These are phyloP conservation scores for Chanos chanos DNA, from an alignment of 2,797 vertebrate genomes.

Conservation along the genomic window DNA sequence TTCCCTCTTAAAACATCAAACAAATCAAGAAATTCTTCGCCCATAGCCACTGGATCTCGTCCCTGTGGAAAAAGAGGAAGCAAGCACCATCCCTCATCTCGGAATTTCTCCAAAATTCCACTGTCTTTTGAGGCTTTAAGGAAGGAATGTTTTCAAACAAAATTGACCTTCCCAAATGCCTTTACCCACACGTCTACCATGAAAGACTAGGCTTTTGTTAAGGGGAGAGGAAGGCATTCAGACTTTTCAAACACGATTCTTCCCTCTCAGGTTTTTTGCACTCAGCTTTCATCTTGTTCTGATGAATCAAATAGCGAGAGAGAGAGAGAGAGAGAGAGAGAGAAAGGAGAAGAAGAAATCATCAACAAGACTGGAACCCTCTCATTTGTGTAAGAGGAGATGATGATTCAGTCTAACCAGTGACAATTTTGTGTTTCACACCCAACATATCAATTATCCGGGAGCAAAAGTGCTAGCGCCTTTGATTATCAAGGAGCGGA, in stretches of 20 bases:
- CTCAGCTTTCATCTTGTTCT: slow-evolving; percentile 20
- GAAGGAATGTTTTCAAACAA: slow-evolving; percentile 65
- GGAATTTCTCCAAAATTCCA: slow-evolving; percentile 24
- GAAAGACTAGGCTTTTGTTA: slow-evolving; percentile 53
- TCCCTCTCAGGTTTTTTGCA: slow-evolving; percentile 20
- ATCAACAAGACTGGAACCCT: slow-evolving; percentile 40
- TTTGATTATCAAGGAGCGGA: slow-evolving; percentile 47
- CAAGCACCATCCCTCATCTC: slow-evolving; percentile 18
- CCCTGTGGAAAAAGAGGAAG: slow-evolving; percentile 7
- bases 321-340: too few relatives aligned
- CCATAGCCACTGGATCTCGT: neutral
- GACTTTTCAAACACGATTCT: slow-evolving; percentile 26
- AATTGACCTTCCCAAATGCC: slow-evolving; percentile 61
- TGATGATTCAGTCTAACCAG: slow-evolving; percentile 39
- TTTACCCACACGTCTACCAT: slow-evolving; percentile 52
- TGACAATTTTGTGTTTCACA: slow-evolving; percentile 47
- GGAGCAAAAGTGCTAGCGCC: slow-evolving; percentile 44
- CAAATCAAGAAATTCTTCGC: slow-evolving; percentile 10
- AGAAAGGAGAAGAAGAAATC: slow-evolving; percentile 29
- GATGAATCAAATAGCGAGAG: too few relatives aligned
- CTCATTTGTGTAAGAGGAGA: slow-evolving; percentile 44
- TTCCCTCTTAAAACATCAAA: slow-evolving; percentile 30
- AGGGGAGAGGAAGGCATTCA: slow-evolving; percentile 23
- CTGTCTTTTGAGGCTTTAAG: slow-evolving; percentile 36
- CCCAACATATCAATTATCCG: slow-evolving; percentile 53